Evolutionary conservation across 2,113 vertebrate species (phyloP).

Genomic region (Lates calcarifer): DNA sequence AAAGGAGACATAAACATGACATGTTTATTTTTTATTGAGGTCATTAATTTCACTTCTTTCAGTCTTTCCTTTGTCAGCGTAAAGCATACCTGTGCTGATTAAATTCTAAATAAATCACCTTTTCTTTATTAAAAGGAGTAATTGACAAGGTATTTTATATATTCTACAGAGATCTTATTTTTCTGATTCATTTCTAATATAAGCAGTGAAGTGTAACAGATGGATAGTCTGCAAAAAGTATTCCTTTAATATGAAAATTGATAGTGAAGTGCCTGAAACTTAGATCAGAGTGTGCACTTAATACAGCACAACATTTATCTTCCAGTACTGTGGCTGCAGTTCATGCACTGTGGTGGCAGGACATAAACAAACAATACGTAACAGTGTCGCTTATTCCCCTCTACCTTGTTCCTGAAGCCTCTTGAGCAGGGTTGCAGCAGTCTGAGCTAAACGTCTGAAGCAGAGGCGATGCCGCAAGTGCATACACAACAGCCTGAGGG

Average conservation of each 20-base stretch:
- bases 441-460: conserved; percentile 75
- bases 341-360: background rate
- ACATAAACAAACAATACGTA: conserved; percentile 2
- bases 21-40: background rate
- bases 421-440: conserved; percentile 81
- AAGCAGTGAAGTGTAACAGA: background rate
- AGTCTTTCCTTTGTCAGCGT: background rate
- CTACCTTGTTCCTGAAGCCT: conserved; percentile 80
- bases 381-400: background rate
- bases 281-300: background rate
- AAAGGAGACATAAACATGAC: background rate
- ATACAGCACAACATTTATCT: background rate
- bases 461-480: conserved; percentile 82
- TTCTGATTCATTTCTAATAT: background rate
- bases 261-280: background rate
- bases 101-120: background rate
- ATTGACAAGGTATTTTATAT: background rate
- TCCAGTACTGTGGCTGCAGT: background rate
- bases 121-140: too few relatives aligned
- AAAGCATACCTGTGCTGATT: background rate
- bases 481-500: conserved; percentile 75
- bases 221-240: background rate
- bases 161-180: too few relatives aligned
- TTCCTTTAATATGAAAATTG: background rate
- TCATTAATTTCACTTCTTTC: background rate